These are phyloP conservation scores for Pterois miles DNA, from an alignment of 2,797 vertebrate genomes.

Conservation along the genomic window DNA sequence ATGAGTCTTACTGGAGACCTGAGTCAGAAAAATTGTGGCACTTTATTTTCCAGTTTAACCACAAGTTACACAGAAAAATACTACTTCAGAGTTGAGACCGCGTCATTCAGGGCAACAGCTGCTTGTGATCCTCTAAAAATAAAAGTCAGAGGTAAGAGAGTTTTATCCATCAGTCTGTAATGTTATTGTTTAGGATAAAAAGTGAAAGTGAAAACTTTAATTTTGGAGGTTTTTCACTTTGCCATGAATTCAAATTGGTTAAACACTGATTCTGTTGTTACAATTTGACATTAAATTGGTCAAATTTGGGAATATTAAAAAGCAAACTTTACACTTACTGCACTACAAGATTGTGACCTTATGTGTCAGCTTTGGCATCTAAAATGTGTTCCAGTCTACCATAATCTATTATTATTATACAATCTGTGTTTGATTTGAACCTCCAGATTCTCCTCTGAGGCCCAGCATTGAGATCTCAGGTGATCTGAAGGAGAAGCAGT, in stretches of 20 bases:
- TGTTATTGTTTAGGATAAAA: too few species aligned
- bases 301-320: too few species aligned
- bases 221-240: too few species aligned
- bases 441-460: slow-evolving; percentile 36
- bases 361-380: background rate
- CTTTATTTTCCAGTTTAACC: slow-evolving; percentile 45
- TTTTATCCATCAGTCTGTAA: background rate
- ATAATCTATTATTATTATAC: rapidly evolving
- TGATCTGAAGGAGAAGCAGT: slow-evolving; percentile 16
- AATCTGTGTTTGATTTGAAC: background rate
- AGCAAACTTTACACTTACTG: too few species aligned
- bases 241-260: too few species aligned
- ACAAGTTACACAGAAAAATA: background rate
- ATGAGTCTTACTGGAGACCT: slow-evolving; percentile 55
- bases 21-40: slow-evolving; percentile 57
- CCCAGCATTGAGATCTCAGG: slow-evolving; percentile 20
- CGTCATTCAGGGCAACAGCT: rapidly evolving
- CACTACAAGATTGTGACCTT: too few species aligned
- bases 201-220: too few species aligned
- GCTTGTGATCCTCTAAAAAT: slow-evolving; percentile 9
- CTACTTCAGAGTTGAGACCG: slow-evolving; percentile 60
- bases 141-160: slow-evolving; percentile 47
- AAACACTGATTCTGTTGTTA: too few species aligned
- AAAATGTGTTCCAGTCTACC: background rate
- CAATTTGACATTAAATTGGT: too few species aligned